Evolutionary conservation across 2,888 invertebrate genomes (phyloP), one percentile per base, ranked within the genome.

Genomic region (Acanthococcus lagerstroemiae): DNA sequence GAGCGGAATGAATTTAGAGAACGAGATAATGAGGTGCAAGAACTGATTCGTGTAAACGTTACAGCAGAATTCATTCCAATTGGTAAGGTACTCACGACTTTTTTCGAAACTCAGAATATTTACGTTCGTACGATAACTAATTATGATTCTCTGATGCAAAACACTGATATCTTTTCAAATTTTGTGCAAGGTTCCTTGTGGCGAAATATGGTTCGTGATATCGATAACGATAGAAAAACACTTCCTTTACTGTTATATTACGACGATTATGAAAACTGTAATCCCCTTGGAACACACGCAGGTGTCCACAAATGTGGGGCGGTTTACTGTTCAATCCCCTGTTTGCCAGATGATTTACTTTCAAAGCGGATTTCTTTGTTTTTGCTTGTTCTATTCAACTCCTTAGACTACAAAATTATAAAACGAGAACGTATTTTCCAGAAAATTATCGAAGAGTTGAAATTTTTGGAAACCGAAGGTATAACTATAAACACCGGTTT

Each of bases 381-480:
- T 9, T 45, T 61, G 26, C 63, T 55, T 37, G 58, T 68, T 2
- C 30, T 69, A 3, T 68, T 69, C 66, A 50, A 69, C 21, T 65
- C 67, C 1, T 68, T 67, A 21, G 67, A 67, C 21, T 44, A 65
- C 46, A 22, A 55, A 52, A 9, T 21, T 5, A n/a, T 6, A 7
- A 17, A 25, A 19, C 3, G n/a, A 9, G n/a, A 17, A 6, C 7
- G 5, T n/a, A 37, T 45, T 66, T 69, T 66, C 67, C 60, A 21
- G 66, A 69, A 46, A n/a, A 45, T 69, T 22, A 67, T 71, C 50
- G 65, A 69, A 6, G 70, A 71, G 63, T 37, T 70, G 5, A 63
- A 56, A 27, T 68, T 63, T 66, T 57, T 69, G 50, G 65, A 67
- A 63, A 22, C 37, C 37, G 24, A 65, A 26, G 70, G 69, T 27